Base-by-base conservation (phyloP, 2,888 invertebrate genomes). In the Cheiracanthium punctorium region DNA sequence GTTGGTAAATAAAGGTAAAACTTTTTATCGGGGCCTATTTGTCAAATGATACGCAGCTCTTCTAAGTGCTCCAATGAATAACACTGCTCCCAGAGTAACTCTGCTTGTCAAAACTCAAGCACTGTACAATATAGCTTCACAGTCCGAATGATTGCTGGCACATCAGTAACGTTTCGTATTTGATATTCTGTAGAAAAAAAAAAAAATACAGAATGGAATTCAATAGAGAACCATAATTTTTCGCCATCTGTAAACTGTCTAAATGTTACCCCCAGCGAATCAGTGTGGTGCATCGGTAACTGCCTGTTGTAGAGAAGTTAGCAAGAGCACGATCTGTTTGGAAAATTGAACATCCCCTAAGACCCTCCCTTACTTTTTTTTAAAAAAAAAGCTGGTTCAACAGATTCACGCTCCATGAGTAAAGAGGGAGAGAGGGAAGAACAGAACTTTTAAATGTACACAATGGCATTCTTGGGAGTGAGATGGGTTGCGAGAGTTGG, bases 51-150 rank as follows among this genome's bases (percentile, higher is more conserved):
- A 75, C 69, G 76, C 33, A n/a, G 41, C 17, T 33, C 41, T 74
- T 69, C 73, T 29, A 30, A 79, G 79, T n/a, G 37, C 74, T 58
- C 30, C 24, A 71, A 71, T 74, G 73, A 79, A 69, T 84, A 58
- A 79, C 32, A 64, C 33, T 37, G 28, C 74, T 69, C 43, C 30
- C n/a, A 73, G 52, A 65, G 65, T 37, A 43, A 33, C 64, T 52
- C 33, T 12, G 20, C 17, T 28, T 79, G 82, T 84, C 84, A 84
- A 74, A 73, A 79, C 69, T 79, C 79, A 69, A 84, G 84, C 72
- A 69, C 64, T 28, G 14, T n/a, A 82, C 82, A 82, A 82, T 72
- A 72, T 52, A 72, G n/a, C 52, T 41, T 37, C 37, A 74, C 58
- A 71, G 58, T 64, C 67, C 79, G 84, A 43, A 58, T 74, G 73